Conservation (phyloP, 2,113 vertebrate genomes). For the Prunella himalayana region DNA sequence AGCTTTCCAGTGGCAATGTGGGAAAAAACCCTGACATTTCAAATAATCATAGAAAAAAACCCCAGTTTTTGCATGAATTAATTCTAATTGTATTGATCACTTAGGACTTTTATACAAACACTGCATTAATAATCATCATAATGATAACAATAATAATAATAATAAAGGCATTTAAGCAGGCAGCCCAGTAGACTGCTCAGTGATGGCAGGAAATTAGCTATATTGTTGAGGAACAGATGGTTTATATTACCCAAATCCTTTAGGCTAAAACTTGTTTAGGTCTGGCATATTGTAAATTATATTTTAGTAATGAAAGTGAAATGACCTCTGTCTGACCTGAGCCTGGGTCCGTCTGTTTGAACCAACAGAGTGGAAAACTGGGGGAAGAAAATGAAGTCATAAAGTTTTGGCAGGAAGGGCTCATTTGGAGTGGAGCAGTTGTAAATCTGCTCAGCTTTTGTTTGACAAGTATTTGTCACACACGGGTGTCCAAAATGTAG, state of each 20-base stretch:
- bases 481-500: slow-evolving; percentile 67
- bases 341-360: slow-evolving; percentile 74
- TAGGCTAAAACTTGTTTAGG: slow-evolving; percentile 85
- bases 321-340: slow-evolving; percentile 81
- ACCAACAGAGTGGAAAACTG: slow-evolving; percentile 72
- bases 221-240: slow-evolving; percentile 89
- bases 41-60: background rate
- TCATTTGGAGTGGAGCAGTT: slow-evolving; percentile 68
- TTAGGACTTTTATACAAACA: slow-evolving; percentile 65
- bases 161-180: slow-evolving; percentile 64
- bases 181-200: slow-evolving; percentile 70
- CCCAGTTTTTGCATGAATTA: background rate
- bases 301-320: slow-evolving; percentile 84
- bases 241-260: slow-evolving; percentile 86
- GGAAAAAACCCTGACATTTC: background rate
- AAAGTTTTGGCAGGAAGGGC: slow-evolving; percentile 75
- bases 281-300: slow-evolving; percentile 86
- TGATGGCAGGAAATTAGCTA: slow-evolving; percentile 81
- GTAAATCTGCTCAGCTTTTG: slow-evolving; percentile 77
- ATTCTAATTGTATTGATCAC: slow-evolving; percentile 48
- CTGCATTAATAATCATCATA: slow-evolving; percentile 41
- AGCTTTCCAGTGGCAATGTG: background rate
- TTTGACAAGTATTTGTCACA: slow-evolving; percentile 81
- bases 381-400: slow-evolving; percentile 78
- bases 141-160: slow-evolving; percentile 10